phyloP scores from a whole-genome alignment of 2,888 invertebrate species.

The Myopa testacea region DNA sequence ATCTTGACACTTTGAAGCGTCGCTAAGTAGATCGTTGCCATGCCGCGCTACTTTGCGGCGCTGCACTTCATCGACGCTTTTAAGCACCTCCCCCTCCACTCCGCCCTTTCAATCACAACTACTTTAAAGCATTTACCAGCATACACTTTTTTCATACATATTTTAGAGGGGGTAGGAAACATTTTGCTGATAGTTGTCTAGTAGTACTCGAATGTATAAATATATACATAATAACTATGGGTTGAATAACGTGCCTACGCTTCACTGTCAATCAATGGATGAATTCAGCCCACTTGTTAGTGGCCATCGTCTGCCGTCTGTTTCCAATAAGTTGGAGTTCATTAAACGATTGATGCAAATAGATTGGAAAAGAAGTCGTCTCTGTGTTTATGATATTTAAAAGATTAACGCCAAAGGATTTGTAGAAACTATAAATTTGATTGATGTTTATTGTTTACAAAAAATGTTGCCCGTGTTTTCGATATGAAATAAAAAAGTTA shows the following conservation, averaged over 20 bases:
- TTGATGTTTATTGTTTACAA: too few species aligned
- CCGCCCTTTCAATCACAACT: too few species aligned
- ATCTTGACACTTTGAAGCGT: neutral
- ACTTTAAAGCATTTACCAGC: neutral
- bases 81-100: too few species aligned
- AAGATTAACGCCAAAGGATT: too few species aligned
- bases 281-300: too few species aligned
- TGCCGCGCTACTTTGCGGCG: neutral
- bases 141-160: neutral
- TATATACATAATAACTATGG: neutral
- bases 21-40: neutral
- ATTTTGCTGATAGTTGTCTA: too few species aligned
- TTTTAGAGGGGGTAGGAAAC: neutral
- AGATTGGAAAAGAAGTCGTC: neutral
- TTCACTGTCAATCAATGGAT: neutral
- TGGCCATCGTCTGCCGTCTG: neutral
- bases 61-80: too few species aligned
- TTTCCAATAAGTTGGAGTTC: constrained; percentile 4
- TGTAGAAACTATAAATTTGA: too few species aligned
- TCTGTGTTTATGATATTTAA: too few species aligned
- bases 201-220: neutral
- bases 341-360: neutral
- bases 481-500: too few species aligned
- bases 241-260: neutral
- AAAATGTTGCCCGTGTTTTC: too few species aligned